Percentiles rank a stretch among this genome's conserved stretches.
These are phyloP conservation scores for Diorhabda carinulata DNA, from an alignment of 1,140 invertebrate genomes.

Conservation along the genomic window DNA sequence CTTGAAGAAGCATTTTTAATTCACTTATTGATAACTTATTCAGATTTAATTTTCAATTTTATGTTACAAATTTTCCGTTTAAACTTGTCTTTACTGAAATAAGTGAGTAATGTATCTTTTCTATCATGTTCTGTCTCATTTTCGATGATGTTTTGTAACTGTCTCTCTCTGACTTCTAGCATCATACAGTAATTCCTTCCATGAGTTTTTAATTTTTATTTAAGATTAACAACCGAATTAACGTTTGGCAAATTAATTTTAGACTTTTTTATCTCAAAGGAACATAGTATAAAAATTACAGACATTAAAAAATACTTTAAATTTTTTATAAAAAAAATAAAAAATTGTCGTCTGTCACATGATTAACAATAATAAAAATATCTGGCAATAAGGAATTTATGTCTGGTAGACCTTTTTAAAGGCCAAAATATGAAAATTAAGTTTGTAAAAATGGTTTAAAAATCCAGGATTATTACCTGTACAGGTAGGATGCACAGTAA, in stretches of 20 bases:
- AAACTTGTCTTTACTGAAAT: conserved; percentile 3
- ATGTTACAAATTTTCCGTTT: conserved; percentile 4
- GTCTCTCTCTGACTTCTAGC: conserved; percentile 4
- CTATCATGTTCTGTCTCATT: background rate
- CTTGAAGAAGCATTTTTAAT: conserved; percentile 3
- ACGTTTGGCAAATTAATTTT: conserved; percentile 7
- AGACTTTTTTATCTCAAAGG: conserved; percentile 16
- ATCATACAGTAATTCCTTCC: conserved; percentile 11
- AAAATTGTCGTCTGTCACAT: too few species aligned
- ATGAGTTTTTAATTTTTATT: background rate
- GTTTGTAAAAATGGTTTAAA: too few species aligned
- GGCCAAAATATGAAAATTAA: too few species aligned
- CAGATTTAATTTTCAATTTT: conserved; percentile 3
- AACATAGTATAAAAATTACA: too few species aligned
- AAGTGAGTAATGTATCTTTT: conserved; percentile 8
- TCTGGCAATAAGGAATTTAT: too few species aligned
- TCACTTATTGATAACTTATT: conserved; percentile 5
- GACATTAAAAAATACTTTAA: too few species aligned
- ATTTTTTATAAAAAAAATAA: too few species aligned
- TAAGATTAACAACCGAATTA: too few species aligned
- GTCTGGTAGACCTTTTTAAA: too few species aligned
- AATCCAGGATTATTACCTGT: too few species aligned
- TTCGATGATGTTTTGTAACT: background rate
- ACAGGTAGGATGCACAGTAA: background rate
- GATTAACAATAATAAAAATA: too few species aligned